Conservation (phyloP, 2,797 vertebrate species). For the Gadopsis bispinosus region DNA sequence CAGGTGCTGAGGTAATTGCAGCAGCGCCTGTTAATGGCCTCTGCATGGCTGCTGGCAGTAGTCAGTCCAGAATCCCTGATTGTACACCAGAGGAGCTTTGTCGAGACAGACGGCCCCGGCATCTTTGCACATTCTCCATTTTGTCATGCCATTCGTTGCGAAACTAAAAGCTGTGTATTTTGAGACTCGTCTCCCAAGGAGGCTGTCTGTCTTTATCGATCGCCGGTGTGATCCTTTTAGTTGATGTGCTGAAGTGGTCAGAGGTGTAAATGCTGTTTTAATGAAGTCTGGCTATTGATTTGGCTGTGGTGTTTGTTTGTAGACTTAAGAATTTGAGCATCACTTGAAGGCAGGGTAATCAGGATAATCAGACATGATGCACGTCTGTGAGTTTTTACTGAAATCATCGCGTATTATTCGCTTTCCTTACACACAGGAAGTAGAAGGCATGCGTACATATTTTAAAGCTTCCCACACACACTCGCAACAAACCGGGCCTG, state of each 20-base stretch:
- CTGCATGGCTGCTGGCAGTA: slow-evolving; percentile 44
- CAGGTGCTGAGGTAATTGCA: slow-evolving; percentile 62
- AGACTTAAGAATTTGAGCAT: slow-evolving; percentile 51
- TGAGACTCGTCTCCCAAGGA: slow-evolving; percentile 43
- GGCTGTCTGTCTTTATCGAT: slow-evolving; percentile 69
- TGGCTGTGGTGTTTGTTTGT: slow-evolving; percentile 50
- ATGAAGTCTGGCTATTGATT: slow-evolving; percentile 78
- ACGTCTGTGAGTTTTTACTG: slow-evolving; percentile 21
- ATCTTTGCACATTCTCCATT: slow-evolving; percentile 30
- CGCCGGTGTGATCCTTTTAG: slow-evolving; percentile 50
- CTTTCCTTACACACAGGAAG: slow-evolving; percentile 41
- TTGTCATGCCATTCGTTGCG: slow-evolving; percentile 27
- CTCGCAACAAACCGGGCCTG: slow-evolving; percentile 15
- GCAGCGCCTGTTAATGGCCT: slow-evolving; percentile 60
- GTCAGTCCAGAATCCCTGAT: slow-evolving; percentile 47
- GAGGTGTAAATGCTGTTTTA: slow-evolving; percentile 72
- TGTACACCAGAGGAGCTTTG: slow-evolving; percentile 31
- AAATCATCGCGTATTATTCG: slow-evolving; percentile 27
- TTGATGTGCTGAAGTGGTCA: slow-evolving; percentile 67
- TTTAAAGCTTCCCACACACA: slow-evolving; percentile 47
- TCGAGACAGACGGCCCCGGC: not conserved
- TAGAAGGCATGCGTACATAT: slow-evolving; percentile 5
- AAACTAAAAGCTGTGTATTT: slow-evolving; percentile 54
- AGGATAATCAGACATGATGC: slow-evolving; percentile 61
- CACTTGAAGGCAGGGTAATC: slow-evolving; percentile 55